Percentiles rank a stretch among this genome's conserved stretches.
Conservation (phyloP, 2,113 vertebrate species). For the Aythya baeri region DNA sequence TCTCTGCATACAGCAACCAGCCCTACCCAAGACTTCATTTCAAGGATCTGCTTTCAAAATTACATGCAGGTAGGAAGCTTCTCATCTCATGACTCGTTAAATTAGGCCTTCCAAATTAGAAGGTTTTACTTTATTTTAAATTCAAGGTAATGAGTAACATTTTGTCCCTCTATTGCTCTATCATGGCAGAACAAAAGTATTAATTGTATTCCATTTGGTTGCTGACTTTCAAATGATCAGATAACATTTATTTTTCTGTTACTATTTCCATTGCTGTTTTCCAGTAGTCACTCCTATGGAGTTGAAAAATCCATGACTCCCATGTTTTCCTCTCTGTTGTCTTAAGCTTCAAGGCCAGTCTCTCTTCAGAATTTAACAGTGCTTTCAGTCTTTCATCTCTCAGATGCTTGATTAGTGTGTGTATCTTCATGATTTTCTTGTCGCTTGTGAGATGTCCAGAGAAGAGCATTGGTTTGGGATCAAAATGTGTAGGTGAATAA, state of each 20-base stretch:
- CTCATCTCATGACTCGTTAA: not conserved
- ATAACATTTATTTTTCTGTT: not conserved
- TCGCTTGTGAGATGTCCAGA: not conserved
- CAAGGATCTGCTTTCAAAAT: not conserved
- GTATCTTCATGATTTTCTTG: not conserved
- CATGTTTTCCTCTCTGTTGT: not conserved
- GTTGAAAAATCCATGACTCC: not conserved
- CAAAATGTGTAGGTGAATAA: slow-evolving; percentile 8
- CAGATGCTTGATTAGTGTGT: not conserved
- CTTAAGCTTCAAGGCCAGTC: not conserved
- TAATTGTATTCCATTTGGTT: not conserved
- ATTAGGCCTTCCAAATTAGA: not conserved
- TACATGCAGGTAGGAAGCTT: not conserved
- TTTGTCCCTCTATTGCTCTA: not conserved
- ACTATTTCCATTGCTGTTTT: not conserved
- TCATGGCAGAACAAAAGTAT: not conserved
- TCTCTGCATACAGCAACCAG: not conserved
- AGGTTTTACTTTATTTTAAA: not conserved
- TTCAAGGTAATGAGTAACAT: not conserved
- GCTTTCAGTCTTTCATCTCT: not conserved
- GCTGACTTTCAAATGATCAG: not conserved
- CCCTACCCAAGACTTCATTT: not conserved
- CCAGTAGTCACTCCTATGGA: not conserved
- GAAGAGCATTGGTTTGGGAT: not conserved
- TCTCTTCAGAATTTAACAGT: not conserved